These are phyloP conservation scores for Quadriops clusia DNA, from an alignment of 2,888 invertebrate species.

Conservation along the genomic window DNA sequence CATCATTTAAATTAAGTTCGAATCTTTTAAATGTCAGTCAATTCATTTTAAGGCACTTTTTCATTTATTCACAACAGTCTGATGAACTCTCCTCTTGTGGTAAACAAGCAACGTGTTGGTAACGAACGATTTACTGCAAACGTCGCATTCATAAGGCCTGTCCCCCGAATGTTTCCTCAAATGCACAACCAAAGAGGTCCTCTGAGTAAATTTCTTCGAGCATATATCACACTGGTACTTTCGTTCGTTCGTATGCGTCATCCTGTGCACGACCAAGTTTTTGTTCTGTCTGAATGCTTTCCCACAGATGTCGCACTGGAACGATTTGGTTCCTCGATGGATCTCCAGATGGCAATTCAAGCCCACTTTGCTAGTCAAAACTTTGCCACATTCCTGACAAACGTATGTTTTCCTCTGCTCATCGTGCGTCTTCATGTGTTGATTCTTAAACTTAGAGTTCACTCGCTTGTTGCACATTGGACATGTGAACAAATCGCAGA, in stretches of 20 bases:
- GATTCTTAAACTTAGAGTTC: slow-evolving; percentile 14
- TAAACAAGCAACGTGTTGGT: not conserved
- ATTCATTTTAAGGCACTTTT: no score
- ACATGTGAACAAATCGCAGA: slow-evolving; percentile 15
- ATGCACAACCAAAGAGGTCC: no score
- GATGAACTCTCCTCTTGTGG: no score
- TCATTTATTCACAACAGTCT: no score
- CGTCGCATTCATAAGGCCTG: slow-evolving; percentile 19
- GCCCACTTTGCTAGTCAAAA: slow-evolving; percentile 35
- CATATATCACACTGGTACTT: slow-evolving; percentile 23
- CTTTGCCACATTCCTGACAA: slow-evolving; percentile 38
- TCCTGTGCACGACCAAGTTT: slow-evolving; percentile 21
- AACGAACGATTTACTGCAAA: slow-evolving; percentile 20
- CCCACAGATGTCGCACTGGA: slow-evolving; percentile 31
- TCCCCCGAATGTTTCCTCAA: slow-evolving; percentile 4
- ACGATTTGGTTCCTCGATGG: slow-evolving; percentile 15
- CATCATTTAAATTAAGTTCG: no score
- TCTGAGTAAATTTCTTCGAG: slow-evolving; percentile 25
- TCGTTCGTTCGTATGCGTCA: slow-evolving; percentile 24
- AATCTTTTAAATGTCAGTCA: no score
- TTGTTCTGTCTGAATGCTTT: slow-evolving; percentile 25
- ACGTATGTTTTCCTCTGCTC: slow-evolving; percentile 33
- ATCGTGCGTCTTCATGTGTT: slow-evolving; percentile 8
- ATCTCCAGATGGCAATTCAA: slow-evolving; percentile 16
- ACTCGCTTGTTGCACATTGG: slow-evolving; percentile 15